Conservation (phyloP, 2,888 invertebrate genomes). For the Cheilosia impressa region DNA sequence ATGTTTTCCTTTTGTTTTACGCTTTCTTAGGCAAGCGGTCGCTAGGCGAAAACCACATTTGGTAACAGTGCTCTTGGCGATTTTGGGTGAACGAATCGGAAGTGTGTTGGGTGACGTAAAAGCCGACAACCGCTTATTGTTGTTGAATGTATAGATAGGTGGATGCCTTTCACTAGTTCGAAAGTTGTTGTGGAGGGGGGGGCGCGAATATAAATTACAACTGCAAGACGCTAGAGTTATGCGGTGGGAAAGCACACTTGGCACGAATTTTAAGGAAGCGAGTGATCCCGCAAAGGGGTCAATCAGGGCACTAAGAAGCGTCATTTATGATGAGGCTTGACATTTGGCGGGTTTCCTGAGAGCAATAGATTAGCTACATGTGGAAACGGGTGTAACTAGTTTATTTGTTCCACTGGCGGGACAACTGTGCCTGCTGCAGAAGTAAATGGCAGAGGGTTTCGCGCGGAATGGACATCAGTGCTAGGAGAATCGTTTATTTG, state of each 20-base stretch:
- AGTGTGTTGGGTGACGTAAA: constrained; percentile 17
- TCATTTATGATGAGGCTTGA: no score
- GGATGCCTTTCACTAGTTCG: constrained; percentile 30
- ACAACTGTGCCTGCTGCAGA: no score
- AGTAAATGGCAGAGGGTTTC: no score
- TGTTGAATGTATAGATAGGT: constrained; percentile 1
- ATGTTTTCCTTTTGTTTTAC: neutral
- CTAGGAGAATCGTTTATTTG: no score
- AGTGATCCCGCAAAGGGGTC: no score
- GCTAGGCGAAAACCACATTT: constrained; percentile 10
- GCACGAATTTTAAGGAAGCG: no score
- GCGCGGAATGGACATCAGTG: no score
- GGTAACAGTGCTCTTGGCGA: constrained; percentile 22
- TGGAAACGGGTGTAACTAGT: no score
- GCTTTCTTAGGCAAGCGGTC: neutral
- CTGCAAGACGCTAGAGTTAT: neutral
- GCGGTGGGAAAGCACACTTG: neutral
- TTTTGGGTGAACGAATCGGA: constrained; percentile 30
- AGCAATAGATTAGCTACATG: no score
- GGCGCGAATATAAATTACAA: constrained; percentile 5
- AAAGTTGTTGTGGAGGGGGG: constrained; percentile 10
- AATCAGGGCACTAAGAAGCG: no score
- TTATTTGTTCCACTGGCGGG: no score
- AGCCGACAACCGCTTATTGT: constrained; percentile 20
- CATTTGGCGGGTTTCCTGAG: no score